A percentile compares a stretch with the other conserved stretches of the same genome.
These are phyloP conservation scores for Dorcus parallelipipedus DNA, from an alignment of 2,888 invertebrate species.

Conservation along the genomic window DNA sequence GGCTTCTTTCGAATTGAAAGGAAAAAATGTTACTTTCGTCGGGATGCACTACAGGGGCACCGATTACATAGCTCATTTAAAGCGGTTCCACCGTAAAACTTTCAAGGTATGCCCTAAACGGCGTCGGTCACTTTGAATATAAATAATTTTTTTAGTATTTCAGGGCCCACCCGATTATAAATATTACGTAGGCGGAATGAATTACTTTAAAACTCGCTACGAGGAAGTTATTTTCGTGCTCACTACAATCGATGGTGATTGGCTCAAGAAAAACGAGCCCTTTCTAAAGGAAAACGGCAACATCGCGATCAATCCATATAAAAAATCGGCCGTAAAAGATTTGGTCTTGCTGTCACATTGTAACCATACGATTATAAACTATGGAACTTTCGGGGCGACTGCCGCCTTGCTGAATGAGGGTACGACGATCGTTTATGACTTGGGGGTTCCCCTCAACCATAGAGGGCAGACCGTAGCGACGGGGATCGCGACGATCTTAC, in stretches of 20 bases:
- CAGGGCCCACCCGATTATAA: conserved; percentile 16
- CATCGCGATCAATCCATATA: conserved; percentile 5
- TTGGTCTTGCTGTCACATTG: conserved; percentile 20
- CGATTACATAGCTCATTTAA: conserved; percentile 14
- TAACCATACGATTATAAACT: conserved; percentile 24
- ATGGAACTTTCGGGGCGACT: conserved; percentile 22
- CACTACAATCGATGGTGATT: conserved; percentile 17
- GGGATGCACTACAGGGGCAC: conserved; percentile 21
- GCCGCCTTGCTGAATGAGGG: conserved; percentile 21
- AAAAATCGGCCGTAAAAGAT: conserved; percentile 14
- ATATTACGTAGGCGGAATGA: conserved; percentile 22
- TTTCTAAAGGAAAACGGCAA: conserved; percentile 3
- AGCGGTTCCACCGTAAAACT: conserved; percentile 3
- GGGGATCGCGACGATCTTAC: conserved; percentile 18
- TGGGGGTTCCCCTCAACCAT: conserved; percentile 20
- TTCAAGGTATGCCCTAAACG: conserved; percentile 1
- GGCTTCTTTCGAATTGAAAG: neutral
- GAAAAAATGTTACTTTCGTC: conserved; percentile 15
- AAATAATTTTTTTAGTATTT: neutral
- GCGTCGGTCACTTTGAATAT: neutral
- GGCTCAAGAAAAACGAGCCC: conserved; percentile 10
- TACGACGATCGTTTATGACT: conserved; percentile 21
- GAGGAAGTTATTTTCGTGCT: conserved; percentile 20
- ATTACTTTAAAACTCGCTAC: conserved; percentile 17
- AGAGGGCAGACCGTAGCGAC: conserved; percentile 21